These are phyloP conservation scores for Deroplatys truncata DNA, from an alignment of 2,888 invertebrate species.

Conservation along the genomic window DNA sequence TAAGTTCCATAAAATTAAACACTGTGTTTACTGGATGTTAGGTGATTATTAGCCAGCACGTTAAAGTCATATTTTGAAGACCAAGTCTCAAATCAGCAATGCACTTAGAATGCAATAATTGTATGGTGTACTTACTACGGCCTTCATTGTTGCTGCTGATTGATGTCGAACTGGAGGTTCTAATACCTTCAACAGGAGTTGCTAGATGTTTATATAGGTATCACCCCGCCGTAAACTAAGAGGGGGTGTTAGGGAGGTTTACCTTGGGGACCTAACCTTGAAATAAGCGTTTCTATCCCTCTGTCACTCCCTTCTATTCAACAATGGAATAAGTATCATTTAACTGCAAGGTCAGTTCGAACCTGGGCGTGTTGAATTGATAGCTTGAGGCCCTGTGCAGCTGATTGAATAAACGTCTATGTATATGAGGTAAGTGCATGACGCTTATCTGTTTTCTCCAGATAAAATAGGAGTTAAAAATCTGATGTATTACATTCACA, in stretches of 20 bases:
- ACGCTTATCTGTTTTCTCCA: too few relatives aligned
- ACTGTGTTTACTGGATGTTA: too few relatives aligned
- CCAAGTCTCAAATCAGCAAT: background rate
- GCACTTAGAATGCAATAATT: background rate
- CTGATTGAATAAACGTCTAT: background rate
- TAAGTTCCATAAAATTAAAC: too few relatives aligned
- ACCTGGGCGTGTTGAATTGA: background rate
- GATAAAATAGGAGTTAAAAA: too few relatives aligned
- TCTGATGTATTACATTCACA: too few relatives aligned
- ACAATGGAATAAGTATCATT: background rate
- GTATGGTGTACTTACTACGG: background rate
- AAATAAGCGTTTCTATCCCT: background rate
- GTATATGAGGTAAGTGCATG: too few relatives aligned
- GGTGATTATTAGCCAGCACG: too few relatives aligned
- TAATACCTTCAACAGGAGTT: background rate
- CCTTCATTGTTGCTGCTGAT: background rate
- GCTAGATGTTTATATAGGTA: background rate
- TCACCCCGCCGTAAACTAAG: background rate
- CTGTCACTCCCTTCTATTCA: background rate
- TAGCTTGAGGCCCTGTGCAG: background rate
- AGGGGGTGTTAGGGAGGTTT: background rate
- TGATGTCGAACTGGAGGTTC: background rate
- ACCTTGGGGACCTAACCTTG: background rate
- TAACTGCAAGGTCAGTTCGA: background rate
- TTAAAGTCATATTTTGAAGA: too few relatives aligned